Evolutionary conservation across 2,113 vertebrate genomes (phyloP), one percentile per base, ranked within the genome.

Genomic region (Rissa tridactyla): DNA sequence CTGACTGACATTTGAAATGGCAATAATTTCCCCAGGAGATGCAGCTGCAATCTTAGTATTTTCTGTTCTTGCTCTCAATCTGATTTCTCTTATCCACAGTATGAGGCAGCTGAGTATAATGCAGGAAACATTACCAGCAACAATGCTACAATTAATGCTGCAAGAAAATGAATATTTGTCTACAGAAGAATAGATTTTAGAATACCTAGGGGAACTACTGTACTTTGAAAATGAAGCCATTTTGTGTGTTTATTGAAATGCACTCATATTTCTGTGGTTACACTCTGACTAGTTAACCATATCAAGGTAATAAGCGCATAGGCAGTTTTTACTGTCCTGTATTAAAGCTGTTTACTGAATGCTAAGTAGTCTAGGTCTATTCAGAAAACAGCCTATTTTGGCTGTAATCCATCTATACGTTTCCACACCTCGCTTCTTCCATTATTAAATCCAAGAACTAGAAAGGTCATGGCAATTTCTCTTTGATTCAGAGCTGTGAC

Each of bases 1-100:
- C 96, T 96, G 96, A 98, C 93, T 97, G 97, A 97, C 97, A 96
- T 97, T 72, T 94, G 96, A 96, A 97, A 98, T 96, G 96, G 97
- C 96, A 97, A 97, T 96, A 90, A 97, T 97, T 97, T 97, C 97
- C 96, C 96, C 96, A 94, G 65, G 81, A 98, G 95, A 89, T 92
- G 97, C 97, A 98, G 97, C 97, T 97, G 97, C 95, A 96, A 92
- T 97, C 92, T 91, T 94, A 95, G 94, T 96, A 77, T 73, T 95
- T 94, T 96, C 64, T 57, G 88, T 72, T 94, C 83, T 90, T 91
- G 36, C 92, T 95, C 94, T 92, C 90, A 78, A 55, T 95, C 97
- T 94, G 93, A 93, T 81, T n/a, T 90, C 73, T 94, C 96, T 89
- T 95, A 71, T 85, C 94, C 92, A 73, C 73, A 71, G 94, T 91